These are phyloP conservation scores for Stichodactyla helianthus DNA, from an alignment of 64 coral and sea anemone species.

Conservation along the genomic window DNA sequence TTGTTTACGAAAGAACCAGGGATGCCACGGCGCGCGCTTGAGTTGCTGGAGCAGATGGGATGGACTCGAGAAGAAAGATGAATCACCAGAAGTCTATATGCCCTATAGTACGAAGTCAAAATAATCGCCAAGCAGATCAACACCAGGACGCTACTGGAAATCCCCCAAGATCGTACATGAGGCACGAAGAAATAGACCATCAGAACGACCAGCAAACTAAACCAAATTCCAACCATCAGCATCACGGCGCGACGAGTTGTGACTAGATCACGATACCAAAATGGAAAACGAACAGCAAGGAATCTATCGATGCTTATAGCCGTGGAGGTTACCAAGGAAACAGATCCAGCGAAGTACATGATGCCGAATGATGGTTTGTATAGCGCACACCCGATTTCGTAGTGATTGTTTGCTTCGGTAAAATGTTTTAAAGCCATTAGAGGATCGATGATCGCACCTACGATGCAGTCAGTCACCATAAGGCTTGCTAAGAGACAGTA, in stretches of 20 bases:
- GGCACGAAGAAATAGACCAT: background rate
- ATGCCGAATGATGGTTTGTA: background rate
- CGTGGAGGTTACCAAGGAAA: background rate
- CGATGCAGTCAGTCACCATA: background rate
- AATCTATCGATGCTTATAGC: constrained; percentile 8
- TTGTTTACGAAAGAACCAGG: background rate
- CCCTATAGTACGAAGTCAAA: background rate
- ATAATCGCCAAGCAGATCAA: background rate
- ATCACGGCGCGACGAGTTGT: background rate
- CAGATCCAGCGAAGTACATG: background rate
- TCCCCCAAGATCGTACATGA: background rate
- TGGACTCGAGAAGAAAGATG: background rate
- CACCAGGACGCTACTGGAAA: background rate
- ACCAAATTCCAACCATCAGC: background rate
- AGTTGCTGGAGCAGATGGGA: background rate
- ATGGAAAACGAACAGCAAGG: background rate
- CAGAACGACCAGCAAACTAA: background rate
- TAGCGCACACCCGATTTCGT: background rate
- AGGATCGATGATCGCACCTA: background rate
- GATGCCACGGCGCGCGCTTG: background rate
- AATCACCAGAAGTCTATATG: background rate
- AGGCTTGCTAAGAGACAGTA: background rate
- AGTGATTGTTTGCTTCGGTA: background rate
- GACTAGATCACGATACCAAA: background rate
- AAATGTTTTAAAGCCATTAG: constrained; percentile 14